phyloP scores from a whole-genome alignment of 2,113 vertebrate species.

The Leptocoma aspasia region DNA sequence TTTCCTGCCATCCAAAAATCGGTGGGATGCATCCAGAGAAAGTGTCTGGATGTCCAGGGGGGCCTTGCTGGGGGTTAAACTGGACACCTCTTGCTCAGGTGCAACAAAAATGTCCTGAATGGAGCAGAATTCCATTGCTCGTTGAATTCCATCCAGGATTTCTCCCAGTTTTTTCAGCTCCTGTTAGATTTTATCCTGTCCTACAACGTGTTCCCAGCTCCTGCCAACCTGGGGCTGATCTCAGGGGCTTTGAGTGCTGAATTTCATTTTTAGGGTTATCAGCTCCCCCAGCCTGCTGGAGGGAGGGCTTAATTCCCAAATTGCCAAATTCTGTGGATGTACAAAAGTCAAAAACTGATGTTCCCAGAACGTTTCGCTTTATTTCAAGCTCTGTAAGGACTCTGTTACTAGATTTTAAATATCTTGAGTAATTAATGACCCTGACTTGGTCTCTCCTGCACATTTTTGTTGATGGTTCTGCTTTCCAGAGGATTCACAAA shows the following conservation, averaged over 20 bases:
- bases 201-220: not conserved
- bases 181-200: not conserved
- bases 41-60: not conserved
- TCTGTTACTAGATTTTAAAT: not conserved
- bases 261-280: not conserved
- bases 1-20: not conserved
- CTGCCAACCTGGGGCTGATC: not conserved
- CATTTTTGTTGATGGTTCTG: not conserved
- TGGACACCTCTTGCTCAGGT: not conserved
- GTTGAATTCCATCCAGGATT: not conserved
- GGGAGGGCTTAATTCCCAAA: not conserved
- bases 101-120: not conserved
- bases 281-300: rapidly evolving
- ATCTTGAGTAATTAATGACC: not conserved
- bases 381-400: not conserved
- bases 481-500: not conserved
- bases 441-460: not conserved
- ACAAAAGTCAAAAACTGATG: not conserved
- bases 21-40: not conserved
- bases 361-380: not conserved
- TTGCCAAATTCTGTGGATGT: not conserved
- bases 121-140: not conserved
- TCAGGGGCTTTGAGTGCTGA: not conserved
- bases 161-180: not conserved
- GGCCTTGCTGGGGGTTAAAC: not conserved